phyloP scores from a whole-genome alignment of 2,797 vertebrate genomes.

The Mormyrops boulengeri region DNA sequence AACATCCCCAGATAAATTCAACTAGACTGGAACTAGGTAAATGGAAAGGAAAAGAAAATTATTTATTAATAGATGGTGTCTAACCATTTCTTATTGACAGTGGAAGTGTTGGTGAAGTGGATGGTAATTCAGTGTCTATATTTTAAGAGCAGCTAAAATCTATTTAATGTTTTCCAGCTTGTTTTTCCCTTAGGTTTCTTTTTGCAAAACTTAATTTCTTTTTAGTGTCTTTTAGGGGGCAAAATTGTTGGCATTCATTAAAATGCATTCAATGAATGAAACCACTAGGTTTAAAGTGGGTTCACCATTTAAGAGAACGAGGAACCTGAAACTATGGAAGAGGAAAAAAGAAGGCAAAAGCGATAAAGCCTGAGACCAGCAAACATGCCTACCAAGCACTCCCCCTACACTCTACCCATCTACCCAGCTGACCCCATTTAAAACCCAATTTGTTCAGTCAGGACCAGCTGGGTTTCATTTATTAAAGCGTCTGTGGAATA shows the following conservation, averaged over 20 bases:
- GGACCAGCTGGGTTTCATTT: constrained; percentile 11
- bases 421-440: constrained; percentile 5
- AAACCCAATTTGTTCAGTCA: constrained; percentile 8
- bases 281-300: neutral
- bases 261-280: neutral
- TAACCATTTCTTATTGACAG: neutral
- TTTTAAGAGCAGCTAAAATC: neutral
- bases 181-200: neutral
- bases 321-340: neutral
- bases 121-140: neutral
- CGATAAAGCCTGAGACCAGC: neutral
- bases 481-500: neutral
- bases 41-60: neutral
- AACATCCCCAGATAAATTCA: neutral
- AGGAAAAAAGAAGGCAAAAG: neutral
- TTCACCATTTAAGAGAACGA: neutral
- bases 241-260: neutral
- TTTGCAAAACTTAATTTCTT: neutral
- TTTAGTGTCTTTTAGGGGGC: neutral
- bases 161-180: neutral
- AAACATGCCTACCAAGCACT: neutral
- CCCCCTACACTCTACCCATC: neutral
- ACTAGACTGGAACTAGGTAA: neutral
- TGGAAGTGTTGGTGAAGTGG: neutral
- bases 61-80: neutral